Base-by-base conservation (phyloP, 2,113 vertebrate genomes). In the Tenebrosternarchus preto region DNA sequence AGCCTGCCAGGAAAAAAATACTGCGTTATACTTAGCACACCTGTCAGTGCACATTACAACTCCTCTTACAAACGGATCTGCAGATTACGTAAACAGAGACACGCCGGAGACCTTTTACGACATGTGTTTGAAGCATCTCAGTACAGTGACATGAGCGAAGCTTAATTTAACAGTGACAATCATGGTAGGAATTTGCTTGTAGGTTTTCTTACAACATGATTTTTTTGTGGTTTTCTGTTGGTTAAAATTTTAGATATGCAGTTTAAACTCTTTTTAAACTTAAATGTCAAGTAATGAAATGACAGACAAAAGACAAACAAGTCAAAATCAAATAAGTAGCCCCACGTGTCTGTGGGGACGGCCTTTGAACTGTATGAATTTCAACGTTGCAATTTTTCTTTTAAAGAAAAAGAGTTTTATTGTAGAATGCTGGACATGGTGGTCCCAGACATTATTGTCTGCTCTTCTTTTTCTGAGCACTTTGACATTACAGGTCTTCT, bases 251-350 rank as follows among this genome's bases (percentile, higher is more conserved):
- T 5, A 16, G 19, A 29, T 29, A 20, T 4, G 20, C 33, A 60
- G 19, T 27, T 8, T 8, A 76, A 50, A 53, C 61, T 27, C 39
- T 53, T 63, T 53, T n/a, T n/a, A n/a, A n/a, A n/a, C n/a, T n/a
- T n/a, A n/a, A n/a, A 63, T 63, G 60, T 43, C 59, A 20, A 43
- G 61, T 12, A 22, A 69, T 56, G 29, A 70, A 39, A 3, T 19
- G 25, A 19, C 29, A 79, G 77, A 82, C 85, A 88, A 90, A 84
- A 80, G 66, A 76, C 33, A 36, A 36, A 36, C 6, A 6, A 36
- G 3, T 36, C 2, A 36, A 36, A 36, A 78, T 61, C 73, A 56
- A 78, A 59, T 29, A 71, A 67, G 73, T n/a, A n/a, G n/a, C n/a
- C n/a, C n/a, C n/a, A n/a, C n/a, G n/a, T n/a, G n/a, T n/a, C n/a